Base-by-base conservation (phyloP, 1,140 invertebrate genomes). In the Bathynomus jamesi region DNA sequence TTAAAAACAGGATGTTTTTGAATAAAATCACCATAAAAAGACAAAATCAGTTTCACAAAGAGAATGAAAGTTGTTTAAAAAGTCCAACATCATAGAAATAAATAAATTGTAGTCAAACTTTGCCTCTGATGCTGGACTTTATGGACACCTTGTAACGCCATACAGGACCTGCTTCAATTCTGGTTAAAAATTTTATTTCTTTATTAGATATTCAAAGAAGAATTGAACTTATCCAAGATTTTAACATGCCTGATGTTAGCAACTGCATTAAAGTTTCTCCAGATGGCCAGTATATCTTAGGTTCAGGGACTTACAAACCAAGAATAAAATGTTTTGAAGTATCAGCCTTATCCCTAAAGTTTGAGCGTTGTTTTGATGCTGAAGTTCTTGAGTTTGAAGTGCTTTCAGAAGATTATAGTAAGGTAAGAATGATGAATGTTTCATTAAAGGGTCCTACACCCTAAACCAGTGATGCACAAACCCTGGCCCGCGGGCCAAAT, bases 171-270 rank as follows among this genome's bases (percentile, higher is more conserved):
- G n/a, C n/a, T n/a, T n/a, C n/a, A n/a, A n/a, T n/a, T n/a, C n/a
- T n/a, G n/a, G n/a, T n/a, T n/a, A n/a, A n/a, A n/a, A n/a, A n/a
- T n/a, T n/a, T n/a, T n/a, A n/a, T n/a, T n/a, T n/a, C n/a, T n/a
- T n/a, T 40, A 40, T 8, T 40, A 53, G 40, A 53, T 53, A 53
- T 53, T 11, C 40, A 21, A 21, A 53, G 13, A 21, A 53, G 5
- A 17, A 53, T 53, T 76, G 93, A 99, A 82, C 86, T 99, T 21
- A 94, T 99, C 78, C 97, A 99, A 84, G 97, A 99, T 81, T 99
- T 99, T 87, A 93, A 97, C 77, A 99, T 99, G 97, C 97, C 97
- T 68, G 93, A 88, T 72, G 85, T 99, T 1, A 96, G 94, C 80
- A 91, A 89, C 46, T 88, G 87, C 53, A 87, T 99, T 60, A 86